Evolutionary conservation across 2,888 invertebrate species (phyloP), one percentile per base, ranked within the genome.

Genomic region (Notocelia uddmanniana): DNA sequence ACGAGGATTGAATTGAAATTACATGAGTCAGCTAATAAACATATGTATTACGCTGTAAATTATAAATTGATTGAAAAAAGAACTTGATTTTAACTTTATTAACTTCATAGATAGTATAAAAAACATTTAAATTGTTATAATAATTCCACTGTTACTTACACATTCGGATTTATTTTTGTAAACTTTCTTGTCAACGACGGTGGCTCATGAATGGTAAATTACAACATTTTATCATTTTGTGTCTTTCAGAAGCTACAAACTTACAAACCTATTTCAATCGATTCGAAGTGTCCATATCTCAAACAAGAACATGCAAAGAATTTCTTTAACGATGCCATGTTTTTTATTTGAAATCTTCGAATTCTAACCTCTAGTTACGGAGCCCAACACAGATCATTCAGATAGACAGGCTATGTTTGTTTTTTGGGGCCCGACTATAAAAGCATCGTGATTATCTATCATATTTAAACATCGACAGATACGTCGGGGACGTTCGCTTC

Each of bases 401-500:
- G 89, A 89, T 89, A 87, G 81, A 78, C 74, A 73, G 73, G 77
- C 78, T 80, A 79, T 83, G 83, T 85, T 85, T 83, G 73, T 76
- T 85, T 89, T 87, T 89, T 87, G 84, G 82, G 85, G 80, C 80
- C 79, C 77, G 80, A 85, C 80, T 80, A 82, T 83, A 87, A 90
- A 89, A 90, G 87, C 85, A 87, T 83, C 85, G 84, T 86, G 86
- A 88, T 87, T 84, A 81, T 84, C 83, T 85, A 86, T 85, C 86
- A 89, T 85, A 85, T 86, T 86, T 86, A 85, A 87, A 82, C 85
- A 87, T 89, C 88, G 89, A 89, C 88, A 88, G 88, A 88, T 88
- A 85, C 81, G 89, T 90, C 88, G 84, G 85, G 82, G 85, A 80
- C 81, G 80, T 73, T 78, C 73, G 80, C 77, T 48, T 62, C 80